Percentiles rank a stretch among this genome's conserved stretches.
Evolutionary conservation across 1,140 invertebrate species (phyloP).

Genomic region (Atopsyche davidsoni): DNA sequence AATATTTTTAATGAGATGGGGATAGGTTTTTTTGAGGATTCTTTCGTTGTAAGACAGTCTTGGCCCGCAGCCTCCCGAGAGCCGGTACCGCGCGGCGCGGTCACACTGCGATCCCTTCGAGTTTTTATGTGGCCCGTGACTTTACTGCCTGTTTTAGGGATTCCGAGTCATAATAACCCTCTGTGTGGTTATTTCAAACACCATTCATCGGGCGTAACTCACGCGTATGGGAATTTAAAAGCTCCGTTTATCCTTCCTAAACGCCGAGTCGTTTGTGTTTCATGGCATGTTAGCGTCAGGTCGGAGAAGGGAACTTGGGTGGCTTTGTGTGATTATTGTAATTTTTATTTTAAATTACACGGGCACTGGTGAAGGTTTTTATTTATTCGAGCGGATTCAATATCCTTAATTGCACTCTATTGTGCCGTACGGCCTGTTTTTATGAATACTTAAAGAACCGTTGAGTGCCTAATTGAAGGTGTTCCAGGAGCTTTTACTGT

Average conservation of each 20-base stretch:
- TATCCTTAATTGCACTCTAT: conserved; percentile 3
- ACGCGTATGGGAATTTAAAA: conserved; percentile 26
- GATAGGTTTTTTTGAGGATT: no score
- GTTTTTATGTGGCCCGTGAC: conserved; percentile 26
- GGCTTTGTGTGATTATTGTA: no score
- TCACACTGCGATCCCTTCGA: conserved; percentile 14
- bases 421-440: no score
- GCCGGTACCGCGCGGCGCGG: no score
- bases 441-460: no score
- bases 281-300: not conserved
- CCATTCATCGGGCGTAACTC: conserved; percentile 21
- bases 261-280: conserved; percentile 1
- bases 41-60: no score
- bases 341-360: no score
- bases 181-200: conserved; percentile 25
- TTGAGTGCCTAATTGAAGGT: no score
- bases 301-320: no score
- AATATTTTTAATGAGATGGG: no score
- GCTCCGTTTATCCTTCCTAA: conserved; percentile 8
- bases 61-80: no score
- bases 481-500: no score
- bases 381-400: not conserved
- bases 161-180: conserved; percentile 24
- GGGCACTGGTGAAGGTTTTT: not conserved
- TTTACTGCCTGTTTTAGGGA: conserved; percentile 21